Evolutionary conservation across 2,113 vertebrate genomes (phyloP).

Genomic region (Clinocottus analis): DNA sequence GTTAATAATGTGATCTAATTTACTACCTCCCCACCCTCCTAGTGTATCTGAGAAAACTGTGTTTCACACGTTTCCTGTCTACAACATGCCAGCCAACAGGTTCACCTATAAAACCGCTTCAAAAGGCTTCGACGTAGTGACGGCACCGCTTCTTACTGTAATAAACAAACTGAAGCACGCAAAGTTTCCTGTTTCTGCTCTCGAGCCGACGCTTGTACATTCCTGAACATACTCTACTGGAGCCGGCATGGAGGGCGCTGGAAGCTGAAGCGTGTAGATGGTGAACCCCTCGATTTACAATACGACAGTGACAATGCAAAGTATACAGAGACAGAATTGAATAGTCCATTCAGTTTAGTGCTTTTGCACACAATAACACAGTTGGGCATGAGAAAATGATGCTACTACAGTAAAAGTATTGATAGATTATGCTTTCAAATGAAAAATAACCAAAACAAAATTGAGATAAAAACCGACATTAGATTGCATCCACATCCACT

Average conservation of each 20-base stretch:
- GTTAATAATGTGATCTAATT: conserved; percentile 75
- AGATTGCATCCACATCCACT: conserved; percentile 81
- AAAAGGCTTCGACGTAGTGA: conserved; percentile 67
- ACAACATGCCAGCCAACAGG: conserved; percentile 59
- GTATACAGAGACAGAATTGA: conserved; percentile 72
- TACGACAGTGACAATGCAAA: conserved; percentile 78
- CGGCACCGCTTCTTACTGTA: conserved; percentile 67
- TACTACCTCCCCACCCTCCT: conserved; percentile 66
- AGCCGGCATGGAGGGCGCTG: conserved; percentile 65
- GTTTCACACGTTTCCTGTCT: conserved; percentile 51
- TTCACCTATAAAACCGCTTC: conserved; percentile 45
- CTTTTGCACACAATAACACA: conserved; percentile 63
- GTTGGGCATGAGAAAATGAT: conserved; percentile 78
- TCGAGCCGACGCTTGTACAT: conserved; percentile 76
- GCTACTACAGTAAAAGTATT: conserved; percentile 77
- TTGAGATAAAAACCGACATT: conserved; percentile 73
- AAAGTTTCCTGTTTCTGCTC: conserved; percentile 68
- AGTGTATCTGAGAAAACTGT: conserved; percentile 60
- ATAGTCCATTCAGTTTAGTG: conserved; percentile 74
- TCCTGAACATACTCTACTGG: conserved; percentile 68
- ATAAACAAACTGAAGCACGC: conserved; percentile 68
- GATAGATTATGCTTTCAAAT: conserved; percentile 78
- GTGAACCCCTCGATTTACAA: conserved; percentile 68
- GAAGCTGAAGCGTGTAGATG: conserved; percentile 69
- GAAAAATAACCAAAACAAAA: conserved; percentile 69